A percentile compares a stretch with the other conserved stretches of the same genome.
Conservation (phyloP, 2,888 invertebrate genomes). For the Callosobruchus maculatus region DNA sequence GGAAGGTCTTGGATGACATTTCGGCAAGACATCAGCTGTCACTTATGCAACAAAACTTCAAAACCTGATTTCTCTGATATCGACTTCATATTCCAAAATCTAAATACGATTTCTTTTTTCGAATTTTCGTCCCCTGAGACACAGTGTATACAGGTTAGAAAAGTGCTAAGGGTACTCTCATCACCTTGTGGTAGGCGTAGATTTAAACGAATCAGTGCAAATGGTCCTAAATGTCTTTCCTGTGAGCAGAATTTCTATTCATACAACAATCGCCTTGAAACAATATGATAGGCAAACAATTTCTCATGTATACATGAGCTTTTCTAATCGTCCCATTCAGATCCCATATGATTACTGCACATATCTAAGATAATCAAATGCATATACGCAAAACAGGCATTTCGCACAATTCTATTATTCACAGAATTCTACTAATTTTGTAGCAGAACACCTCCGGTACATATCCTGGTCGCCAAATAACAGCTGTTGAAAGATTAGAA, state of each 20-base stretch:
- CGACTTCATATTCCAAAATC: too few species aligned
- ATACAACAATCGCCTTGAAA: neutral
- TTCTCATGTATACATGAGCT: neutral
- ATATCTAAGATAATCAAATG: neutral
- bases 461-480: neutral
- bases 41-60: too few species aligned
- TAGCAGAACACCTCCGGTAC: neutral
- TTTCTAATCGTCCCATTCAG: neutral
- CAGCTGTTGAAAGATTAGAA: slow-evolving; percentile 6
- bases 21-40: too few species aligned
- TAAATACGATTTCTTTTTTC: too few species aligned
- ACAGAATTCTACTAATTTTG: neutral
- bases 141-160: too few species aligned
- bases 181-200: too few species aligned
- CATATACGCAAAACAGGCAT: neutral
- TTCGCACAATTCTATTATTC: neutral
- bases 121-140: too few species aligned
- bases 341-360: neutral
- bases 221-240: too few species aligned
- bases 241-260: neutral
- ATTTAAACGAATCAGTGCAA: too few species aligned
- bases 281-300: neutral
- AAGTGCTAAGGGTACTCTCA: too few species aligned
- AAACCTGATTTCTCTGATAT: too few species aligned
- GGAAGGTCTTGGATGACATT: too few species aligned